These are phyloP conservation scores for Pollenia angustigena DNA, from an alignment of 2,888 invertebrate species.

Conservation along the genomic window DNA sequence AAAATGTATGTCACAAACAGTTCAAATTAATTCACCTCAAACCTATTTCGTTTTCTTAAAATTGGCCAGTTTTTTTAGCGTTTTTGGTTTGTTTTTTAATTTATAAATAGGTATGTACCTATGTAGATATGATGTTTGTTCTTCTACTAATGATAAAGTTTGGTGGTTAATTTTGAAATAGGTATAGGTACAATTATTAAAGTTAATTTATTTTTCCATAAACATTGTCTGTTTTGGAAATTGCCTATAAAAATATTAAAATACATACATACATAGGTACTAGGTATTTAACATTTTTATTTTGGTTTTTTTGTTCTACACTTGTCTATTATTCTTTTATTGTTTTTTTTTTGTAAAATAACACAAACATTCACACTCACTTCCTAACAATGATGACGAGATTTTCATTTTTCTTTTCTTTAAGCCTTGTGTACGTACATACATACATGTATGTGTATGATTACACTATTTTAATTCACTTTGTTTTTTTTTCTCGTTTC, in stretches of 20 bases:
- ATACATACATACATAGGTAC: no score
- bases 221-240: not conserved
- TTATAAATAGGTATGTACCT: not conserved
- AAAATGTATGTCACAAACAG: slow-evolving; percentile 27
- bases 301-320: slow-evolving; percentile 48
- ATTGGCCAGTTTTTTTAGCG: slow-evolving; percentile 43
- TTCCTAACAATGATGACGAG: slow-evolving; percentile 65
- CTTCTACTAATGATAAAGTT: not conserved
- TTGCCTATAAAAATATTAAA: slow-evolving; percentile 18
- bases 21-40: slow-evolving; percentile 26
- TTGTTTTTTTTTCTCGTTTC: slow-evolving; percentile 33
- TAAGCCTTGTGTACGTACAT: slow-evolving; percentile 41
- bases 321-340: slow-evolving; percentile 50
- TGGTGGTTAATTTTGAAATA: not conserved
- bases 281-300: slow-evolving; percentile 15
- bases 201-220: no score
- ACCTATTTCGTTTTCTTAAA: slow-evolving; percentile 31
- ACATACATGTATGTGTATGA: slow-evolving; percentile 31
- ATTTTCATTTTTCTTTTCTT: slow-evolving; percentile 65
- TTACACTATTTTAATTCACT: slow-evolving; percentile 64
- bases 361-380: slow-evolving; percentile 26
- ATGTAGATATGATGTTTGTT: no score
- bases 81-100: slow-evolving; percentile 1
- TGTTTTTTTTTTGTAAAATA: slow-evolving; percentile 24
- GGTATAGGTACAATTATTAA: not conserved